Evolutionary conservation across 2,797 vertebrate genomes (phyloP), one percentile per base, ranked within the genome.

Genomic region (Sebastiscus albofasciatus): DNA sequence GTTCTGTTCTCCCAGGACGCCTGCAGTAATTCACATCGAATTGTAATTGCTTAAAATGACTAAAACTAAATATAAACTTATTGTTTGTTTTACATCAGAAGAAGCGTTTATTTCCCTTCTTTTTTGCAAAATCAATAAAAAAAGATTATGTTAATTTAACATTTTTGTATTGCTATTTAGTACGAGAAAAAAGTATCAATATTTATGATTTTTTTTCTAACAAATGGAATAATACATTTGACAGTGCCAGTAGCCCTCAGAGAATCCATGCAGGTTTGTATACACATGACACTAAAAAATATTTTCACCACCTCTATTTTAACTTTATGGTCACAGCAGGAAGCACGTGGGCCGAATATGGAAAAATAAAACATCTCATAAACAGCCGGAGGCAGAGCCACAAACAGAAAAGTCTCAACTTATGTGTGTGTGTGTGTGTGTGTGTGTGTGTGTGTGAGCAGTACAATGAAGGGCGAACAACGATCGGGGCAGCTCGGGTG

Each of bases 281-380:
- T 42, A 55, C 59, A 82, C n/a, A 49, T 46, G 4, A 55, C 56
- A 64, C 60, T 24, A 1, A 20, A 1, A 16, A 80, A 83, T 75
- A 60, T 85, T 79, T 84, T 77, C 58, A 62, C 69, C 20, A 14
- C 58, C 61, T 80, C 76, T 62, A 75, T 79, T 89, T 86, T 72
- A 80, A 73, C 60, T 77, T 80, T 16, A 62, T 13, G 16, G 70
- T 52, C 64, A 11, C 56, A 75, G 67, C 42, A 80, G 80, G 72
- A 82, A 77, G 78, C 82, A 39, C 22, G 24, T 79, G 78, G 13
- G 27, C n/a, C 13, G 29, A 79, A 49, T 70, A 59, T 66, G 70
- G 74, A 75, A 84, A 89, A 84, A 67, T 58, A 62, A 88, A 88
- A 67, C 20, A 14, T 78, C 20, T 60, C 46, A 56, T 60, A 72